A percentile compares a stretch with the other conserved stretches of the same genome.
Evolutionary conservation across 2,797 vertebrate genomes (phyloP).

Genomic region (Holocentrus rufus): DNA sequence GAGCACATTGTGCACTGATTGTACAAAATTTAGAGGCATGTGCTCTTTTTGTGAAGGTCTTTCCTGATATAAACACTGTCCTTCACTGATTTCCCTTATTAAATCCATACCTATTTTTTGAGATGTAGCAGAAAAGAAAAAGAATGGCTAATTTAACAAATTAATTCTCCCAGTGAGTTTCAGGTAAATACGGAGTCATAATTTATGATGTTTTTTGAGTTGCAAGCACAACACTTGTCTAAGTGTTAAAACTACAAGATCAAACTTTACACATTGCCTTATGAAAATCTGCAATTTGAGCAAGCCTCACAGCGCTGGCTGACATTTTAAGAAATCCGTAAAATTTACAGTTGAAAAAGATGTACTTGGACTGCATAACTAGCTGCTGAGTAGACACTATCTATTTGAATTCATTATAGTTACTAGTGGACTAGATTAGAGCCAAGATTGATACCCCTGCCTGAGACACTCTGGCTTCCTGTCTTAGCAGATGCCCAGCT

Average conservation of each 20-base stretch:
- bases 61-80: no score
- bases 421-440: constrained; percentile 32
- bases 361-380: neutral
- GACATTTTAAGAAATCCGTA: constrained; percentile 6
- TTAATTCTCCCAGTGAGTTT: no score
- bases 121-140: no score
- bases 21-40: no score
- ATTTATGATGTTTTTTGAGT: no score
- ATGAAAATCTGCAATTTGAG: neutral
- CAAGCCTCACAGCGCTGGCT: neutral
- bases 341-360: neutral
- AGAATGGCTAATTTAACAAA: no score
- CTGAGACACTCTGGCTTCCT: constrained; percentile 66
- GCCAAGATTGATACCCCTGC: constrained; percentile 15
- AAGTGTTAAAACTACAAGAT: neutral
- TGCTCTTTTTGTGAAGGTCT: no score
- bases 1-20: neutral
- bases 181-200: no score
- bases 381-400: neutral
- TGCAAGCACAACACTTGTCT: neutral
- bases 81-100: no score
- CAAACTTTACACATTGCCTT: neutral
- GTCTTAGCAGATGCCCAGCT: constrained; percentile 67
- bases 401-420: constrained; percentile 18
- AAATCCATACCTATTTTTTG: no score